phyloP scores from a whole-genome alignment of 2,113 vertebrate species.

The Formicarius rufipectus region DNA sequence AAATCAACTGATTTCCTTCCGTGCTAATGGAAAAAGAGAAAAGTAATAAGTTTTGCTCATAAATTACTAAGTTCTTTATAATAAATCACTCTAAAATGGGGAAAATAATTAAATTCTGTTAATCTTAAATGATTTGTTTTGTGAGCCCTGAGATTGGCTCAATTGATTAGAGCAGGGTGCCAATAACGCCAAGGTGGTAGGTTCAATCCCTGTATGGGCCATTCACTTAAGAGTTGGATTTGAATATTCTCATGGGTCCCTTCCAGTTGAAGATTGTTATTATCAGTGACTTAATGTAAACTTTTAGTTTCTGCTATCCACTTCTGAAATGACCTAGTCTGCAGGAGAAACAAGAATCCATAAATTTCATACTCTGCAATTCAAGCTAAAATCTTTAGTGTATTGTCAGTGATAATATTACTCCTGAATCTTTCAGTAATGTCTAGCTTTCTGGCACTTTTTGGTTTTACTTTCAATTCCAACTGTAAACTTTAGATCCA shows the following conservation, averaged over 20 bases:
- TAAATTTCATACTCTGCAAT: neutral
- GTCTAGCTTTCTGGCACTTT: neutral
- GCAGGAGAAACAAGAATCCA: neutral
- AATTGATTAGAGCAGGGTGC: neutral
- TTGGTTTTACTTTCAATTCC: neutral
- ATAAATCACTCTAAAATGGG: neutral
- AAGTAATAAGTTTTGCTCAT: neutral
- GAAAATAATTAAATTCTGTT: neutral
- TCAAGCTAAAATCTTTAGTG: neutral
- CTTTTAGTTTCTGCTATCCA: neutral
- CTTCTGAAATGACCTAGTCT: slow-evolving; percentile 16
- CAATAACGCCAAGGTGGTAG: neutral
- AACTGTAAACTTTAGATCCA: neutral
- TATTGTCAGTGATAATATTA: neutral
- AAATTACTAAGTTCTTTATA: neutral
- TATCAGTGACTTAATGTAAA: neutral
- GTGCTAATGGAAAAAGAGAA: neutral
- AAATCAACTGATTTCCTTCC: neutral
- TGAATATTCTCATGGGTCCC: neutral
- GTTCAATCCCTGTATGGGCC: neutral
- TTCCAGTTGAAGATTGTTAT: neutral
- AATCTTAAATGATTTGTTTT: neutral
- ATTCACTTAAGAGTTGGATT: neutral
- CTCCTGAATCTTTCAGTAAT: neutral
- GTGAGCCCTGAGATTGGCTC: neutral